Evolutionary conservation across 1,140 invertebrate species (phyloP).

Genomic region (Diprion similis): DNA sequence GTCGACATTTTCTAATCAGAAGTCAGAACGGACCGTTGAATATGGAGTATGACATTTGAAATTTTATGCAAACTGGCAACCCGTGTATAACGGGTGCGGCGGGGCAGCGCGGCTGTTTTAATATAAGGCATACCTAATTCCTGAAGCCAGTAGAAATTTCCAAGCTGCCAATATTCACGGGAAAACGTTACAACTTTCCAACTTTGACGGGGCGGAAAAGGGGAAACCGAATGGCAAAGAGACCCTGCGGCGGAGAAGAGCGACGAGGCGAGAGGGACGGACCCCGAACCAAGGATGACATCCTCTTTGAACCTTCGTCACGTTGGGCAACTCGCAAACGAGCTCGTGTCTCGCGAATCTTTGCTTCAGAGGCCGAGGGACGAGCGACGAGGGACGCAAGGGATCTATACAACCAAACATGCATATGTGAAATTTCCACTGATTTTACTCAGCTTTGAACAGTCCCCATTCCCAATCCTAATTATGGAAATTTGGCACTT

Average conservation of each 20-base stretch:
- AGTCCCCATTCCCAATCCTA: too few species aligned
- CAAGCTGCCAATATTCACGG: background rate
- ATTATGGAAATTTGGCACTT: too few species aligned
- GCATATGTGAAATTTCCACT: too few species aligned
- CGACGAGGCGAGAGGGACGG: background rate
- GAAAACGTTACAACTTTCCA: background rate
- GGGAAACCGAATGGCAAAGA: too few species aligned
- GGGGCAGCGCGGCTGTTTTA: background rate
- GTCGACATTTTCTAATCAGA: background rate
- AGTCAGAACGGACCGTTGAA: background rate
- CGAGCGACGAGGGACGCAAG: too few species aligned
- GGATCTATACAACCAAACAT: too few species aligned
- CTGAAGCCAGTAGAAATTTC: background rate
- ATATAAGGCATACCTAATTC: background rate
- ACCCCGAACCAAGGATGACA: background rate
- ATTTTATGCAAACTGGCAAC: background rate
- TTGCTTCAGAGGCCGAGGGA: too few species aligned
- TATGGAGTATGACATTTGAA: conserved; percentile 2
- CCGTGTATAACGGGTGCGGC: background rate
- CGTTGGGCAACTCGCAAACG: background rate
- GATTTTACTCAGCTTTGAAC: too few species aligned
- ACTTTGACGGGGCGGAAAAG: background rate
- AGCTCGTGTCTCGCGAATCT: background rate
- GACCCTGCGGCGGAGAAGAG: background rate
- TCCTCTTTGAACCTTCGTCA: conserved; percentile 4